phyloP scores from a whole-genome alignment of 2,797 vertebrate genomes.

The Macropodus opercularis region DNA sequence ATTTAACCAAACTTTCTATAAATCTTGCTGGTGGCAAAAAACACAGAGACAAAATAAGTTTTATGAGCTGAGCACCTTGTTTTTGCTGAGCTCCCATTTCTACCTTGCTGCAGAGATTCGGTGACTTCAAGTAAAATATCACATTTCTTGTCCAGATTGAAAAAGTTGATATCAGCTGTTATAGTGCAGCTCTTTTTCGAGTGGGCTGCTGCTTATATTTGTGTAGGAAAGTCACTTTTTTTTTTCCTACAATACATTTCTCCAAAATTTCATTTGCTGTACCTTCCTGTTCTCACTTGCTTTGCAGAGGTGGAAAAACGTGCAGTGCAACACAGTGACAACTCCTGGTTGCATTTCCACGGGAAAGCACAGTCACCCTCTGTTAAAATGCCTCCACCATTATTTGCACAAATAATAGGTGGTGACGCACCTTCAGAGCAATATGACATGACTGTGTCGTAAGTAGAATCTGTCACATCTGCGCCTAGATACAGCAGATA shows the following conservation, averaged over 20 bases:
- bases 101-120: no score
- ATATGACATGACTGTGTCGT: neutral
- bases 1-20: neutral
- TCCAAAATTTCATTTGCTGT: no score
- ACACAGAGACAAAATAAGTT: no score
- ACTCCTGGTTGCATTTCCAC: neutral
- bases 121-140: neutral
- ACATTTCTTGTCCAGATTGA: neutral
- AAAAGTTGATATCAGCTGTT: neutral
- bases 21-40: neutral
- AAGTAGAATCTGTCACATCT: slow-evolving; percentile 1
- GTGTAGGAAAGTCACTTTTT: no score
- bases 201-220: no score
- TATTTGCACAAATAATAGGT: neutral
- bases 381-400: neutral
- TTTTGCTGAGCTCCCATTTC: neutral
- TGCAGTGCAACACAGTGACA: no score
- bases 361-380: neutral
- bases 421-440: neutral
- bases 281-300: no score
- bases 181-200: neutral
- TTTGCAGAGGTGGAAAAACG: no score
- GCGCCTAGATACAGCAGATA: no score
- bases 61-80: neutral
- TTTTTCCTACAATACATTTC: no score